Evolutionary conservation across 2,113 vertebrate species (phyloP).

Genomic region (Camelus bactrianus): DNA sequence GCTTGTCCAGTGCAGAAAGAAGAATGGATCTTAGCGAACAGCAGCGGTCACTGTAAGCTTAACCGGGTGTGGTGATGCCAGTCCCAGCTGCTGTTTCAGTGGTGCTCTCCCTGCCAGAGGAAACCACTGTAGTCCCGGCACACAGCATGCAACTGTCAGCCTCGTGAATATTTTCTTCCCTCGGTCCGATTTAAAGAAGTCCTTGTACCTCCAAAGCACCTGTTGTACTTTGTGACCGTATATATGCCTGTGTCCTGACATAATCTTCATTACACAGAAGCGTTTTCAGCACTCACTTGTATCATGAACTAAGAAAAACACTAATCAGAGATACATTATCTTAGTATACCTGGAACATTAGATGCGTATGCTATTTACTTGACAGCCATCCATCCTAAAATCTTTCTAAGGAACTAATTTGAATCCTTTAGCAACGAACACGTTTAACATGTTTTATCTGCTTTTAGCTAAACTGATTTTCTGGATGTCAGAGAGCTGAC

Average conservation of each 20-base stretch:
- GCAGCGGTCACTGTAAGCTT: neutral
- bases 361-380: neutral
- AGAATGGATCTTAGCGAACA: neutral
- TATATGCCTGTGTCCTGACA: neutral
- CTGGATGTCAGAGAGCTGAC: neutral
- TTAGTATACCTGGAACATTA: neutral
- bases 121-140: neutral
- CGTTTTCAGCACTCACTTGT: neutral
- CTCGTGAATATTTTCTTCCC: neutral
- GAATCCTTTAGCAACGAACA: neutral
- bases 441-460: neutral
- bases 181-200: neutral
- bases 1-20: neutral
- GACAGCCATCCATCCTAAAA: neutral
- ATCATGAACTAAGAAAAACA: neutral
- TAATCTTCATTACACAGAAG: neutral
- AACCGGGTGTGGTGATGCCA: neutral
- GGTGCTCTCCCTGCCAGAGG: neutral
- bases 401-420: neutral
- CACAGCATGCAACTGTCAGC: neutral
- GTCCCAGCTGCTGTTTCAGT: neutral
- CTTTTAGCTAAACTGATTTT: constrained; percentile 54
- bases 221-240: neutral
- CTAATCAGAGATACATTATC: neutral
- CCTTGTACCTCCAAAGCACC: neutral